Percentiles rank a stretch among this genome's conserved stretches.
These are phyloP conservation scores for Tiaroga cobitis DNA, from an alignment of 2,797 vertebrate genomes.

Conservation along the genomic window DNA sequence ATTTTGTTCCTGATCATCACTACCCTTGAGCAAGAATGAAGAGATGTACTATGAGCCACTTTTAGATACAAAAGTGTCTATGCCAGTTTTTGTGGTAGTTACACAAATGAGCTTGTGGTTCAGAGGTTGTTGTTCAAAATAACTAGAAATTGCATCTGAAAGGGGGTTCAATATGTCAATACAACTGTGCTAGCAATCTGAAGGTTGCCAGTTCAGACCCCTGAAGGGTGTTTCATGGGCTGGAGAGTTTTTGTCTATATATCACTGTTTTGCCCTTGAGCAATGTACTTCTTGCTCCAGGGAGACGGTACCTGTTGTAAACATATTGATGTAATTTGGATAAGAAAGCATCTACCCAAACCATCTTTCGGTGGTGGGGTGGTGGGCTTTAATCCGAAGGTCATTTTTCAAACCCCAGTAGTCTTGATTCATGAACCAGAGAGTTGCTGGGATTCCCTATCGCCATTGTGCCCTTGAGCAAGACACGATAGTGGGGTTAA, in stretches of 20 bases:
- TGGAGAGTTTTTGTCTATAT: constrained; percentile 27
- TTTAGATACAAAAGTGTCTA: background rate
- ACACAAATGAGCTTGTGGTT: background rate
- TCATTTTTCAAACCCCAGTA: constrained; percentile 36
- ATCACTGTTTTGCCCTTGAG: constrained; percentile 44
- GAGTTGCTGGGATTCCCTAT: constrained; percentile 27
- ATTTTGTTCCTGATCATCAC: constrained; percentile 5
- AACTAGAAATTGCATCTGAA: background rate
- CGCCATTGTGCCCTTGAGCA: constrained; percentile 12
- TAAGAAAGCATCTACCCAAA: constrained; percentile 34
- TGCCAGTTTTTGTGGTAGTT: background rate
- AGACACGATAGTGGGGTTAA: constrained; percentile 16
- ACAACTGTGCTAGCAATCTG: background rate
- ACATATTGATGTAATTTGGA: constrained; percentile 49
- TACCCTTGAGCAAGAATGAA: constrained; percentile 1
- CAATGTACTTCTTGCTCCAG: constrained; percentile 49
- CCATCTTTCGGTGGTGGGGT: constrained; percentile 13
- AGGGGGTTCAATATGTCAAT: constrained; percentile 3
- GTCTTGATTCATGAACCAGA: constrained; percentile 29
- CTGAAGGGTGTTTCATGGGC: constrained; percentile 10
- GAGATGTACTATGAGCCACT: background rate
- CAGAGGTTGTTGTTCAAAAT: background rate
- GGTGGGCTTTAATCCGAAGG: constrained; percentile 32
- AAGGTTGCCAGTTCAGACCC: constrained; percentile 23
- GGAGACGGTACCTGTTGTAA: constrained; percentile 37